Base-by-base conservation (phyloP, 64 coral and sea anemone genomes). In the Dendronephthya gigantea region DNA sequence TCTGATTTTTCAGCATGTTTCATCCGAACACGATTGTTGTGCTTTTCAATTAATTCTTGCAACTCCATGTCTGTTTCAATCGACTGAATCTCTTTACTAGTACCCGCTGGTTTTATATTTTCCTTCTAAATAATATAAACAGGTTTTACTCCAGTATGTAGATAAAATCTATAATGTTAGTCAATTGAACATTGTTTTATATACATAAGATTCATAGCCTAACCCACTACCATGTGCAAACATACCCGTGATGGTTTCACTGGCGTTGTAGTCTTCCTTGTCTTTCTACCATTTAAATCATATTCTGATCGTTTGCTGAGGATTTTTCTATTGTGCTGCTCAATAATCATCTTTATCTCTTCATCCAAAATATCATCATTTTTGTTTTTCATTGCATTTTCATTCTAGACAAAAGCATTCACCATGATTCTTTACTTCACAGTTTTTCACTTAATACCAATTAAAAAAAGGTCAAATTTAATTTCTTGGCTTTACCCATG, bases 201-300 rank as follows among this genome's bases (percentile, higher is more conserved):
- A 6, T 45, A 45, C 11, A 11, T 11, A 45, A 45, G 41, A 6
- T 45, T n/a, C n/a, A n/a, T n/a, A n/a, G n/a, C n/a, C n/a, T n/a
- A n/a, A n/a, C n/a, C n/a, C n/a, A n/a, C n/a, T n/a, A n/a, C n/a
- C n/a, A n/a, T n/a, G 41, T 45, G 41, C 41, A 11, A 6, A 3
- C 32, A 0, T 79, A 79, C 72, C 72, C 36, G 34, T 7, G 30
- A 3, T 14, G 16, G 19, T 62, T 62, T 62, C 4, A 62, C 7
- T n/a, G 55, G 55, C 23, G 50, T 16, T 52, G 50, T 22, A 62
- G 55, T 62, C 55, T 79, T 79, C 36, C 17, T 34, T 34, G 37
- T 79, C 36, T 34, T 79, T 39, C 72, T 79, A 17, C 72, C 72
- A 79, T 79, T 79, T 29, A 36, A 34, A 39, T 79, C 72, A 79